phyloP scores from a whole-genome alignment of 2,113 vertebrate species.

The Oceanodroma tethys region DNA sequence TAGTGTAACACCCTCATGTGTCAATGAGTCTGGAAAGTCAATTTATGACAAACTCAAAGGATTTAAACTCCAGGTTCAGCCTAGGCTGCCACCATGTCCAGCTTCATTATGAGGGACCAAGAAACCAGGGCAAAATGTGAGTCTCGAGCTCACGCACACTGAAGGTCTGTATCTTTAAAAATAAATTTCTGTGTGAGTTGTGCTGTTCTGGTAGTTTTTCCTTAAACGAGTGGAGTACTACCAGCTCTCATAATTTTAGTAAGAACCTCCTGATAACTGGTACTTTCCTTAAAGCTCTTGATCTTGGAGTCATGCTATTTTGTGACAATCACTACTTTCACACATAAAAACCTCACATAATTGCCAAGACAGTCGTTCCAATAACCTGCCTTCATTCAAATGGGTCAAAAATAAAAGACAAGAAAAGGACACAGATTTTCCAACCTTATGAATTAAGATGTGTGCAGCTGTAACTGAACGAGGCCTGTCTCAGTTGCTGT shows the following conservation, averaged over 20 bases:
- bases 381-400: background rate
- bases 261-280: background rate
- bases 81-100: too few relatives aligned
- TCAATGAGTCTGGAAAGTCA: background rate
- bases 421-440: background rate
- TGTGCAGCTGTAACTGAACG: background rate
- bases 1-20: background rate
- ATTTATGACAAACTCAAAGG: background rate
- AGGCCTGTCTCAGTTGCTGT: background rate
- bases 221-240: background rate
- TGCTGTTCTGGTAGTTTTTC: background rate
- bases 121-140: background rate
- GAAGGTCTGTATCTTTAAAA: background rate
- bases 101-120: background rate
- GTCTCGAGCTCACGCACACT: background rate
- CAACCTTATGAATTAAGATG: background rate
- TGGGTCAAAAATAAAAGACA: background rate
- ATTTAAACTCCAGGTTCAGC: background rate
- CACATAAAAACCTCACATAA: background rate
- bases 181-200: background rate
- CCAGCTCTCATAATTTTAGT: background rate
- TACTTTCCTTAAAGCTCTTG: background rate
- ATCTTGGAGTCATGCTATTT: background rate
- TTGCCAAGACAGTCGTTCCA: background rate
- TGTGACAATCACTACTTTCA: background rate